These are phyloP conservation scores for Prorops nasuta DNA, from an alignment of 1,140 invertebrate species.

Conservation along the genomic window DNA sequence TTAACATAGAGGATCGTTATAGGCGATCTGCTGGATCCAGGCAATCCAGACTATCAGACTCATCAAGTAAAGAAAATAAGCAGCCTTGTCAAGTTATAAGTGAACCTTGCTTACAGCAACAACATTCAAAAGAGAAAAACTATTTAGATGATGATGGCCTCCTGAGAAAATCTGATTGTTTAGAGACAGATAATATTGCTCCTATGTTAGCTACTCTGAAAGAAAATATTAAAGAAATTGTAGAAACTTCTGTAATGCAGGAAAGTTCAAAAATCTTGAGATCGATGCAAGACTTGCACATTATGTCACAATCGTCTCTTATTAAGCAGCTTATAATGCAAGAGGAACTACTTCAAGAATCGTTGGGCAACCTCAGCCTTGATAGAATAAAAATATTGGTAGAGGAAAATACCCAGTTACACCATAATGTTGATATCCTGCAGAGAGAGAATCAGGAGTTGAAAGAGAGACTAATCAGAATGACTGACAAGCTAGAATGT, in stretches of 20 bases:
- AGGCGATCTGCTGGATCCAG: constrained; percentile 26
- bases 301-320: constrained; percentile 41
- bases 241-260: constrained; percentile 37
- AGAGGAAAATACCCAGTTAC: constrained; percentile 40
- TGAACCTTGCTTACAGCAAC: constrained; percentile 17
- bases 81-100: constrained; percentile 28
- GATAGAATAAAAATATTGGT: constrained; percentile 27
- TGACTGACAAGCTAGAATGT: constrained; percentile 42
- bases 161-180: constrained; percentile 19
- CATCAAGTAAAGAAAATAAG: constrained; percentile 45
- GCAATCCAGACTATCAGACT: constrained; percentile 34
- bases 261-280: constrained; percentile 42
- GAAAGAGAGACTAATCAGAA: constrained; percentile 33
- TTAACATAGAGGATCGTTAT: constrained; percentile 14
- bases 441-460: constrained; percentile 35
- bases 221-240: constrained; percentile 41
- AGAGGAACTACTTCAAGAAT: constrained; percentile 29
- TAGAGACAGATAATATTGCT: constrained; percentile 32
- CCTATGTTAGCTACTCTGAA: constrained; percentile 35
- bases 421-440: constrained; percentile 37
- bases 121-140: constrained; percentile 21
- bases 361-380: background rate
- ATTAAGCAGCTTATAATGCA: constrained; percentile 40
- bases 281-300: constrained; percentile 38
- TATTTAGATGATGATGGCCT: constrained; percentile 6